These are phyloP conservation scores for Brachycybe producta DNA, from an alignment of 2,888 invertebrate genomes.

Conservation along the genomic window DNA sequence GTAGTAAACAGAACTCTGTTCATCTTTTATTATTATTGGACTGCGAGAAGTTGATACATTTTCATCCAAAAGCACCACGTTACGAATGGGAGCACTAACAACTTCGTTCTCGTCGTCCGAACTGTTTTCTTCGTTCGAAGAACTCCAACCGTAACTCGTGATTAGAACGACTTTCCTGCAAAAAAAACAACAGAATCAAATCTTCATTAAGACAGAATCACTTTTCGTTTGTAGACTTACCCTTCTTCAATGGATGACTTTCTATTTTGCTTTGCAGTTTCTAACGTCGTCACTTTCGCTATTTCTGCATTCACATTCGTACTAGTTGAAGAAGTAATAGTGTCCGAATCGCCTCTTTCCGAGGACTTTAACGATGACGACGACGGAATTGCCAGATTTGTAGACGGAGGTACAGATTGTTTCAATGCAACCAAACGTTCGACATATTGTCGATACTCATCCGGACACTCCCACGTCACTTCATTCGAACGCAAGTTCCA, in stretches of 20 bases:
- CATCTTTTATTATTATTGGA: too few species aligned
- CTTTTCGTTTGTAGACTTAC: slow-evolving; percentile 14
- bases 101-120: not conserved
- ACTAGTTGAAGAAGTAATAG: too few species aligned
- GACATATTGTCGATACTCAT: slow-evolving; percentile 32
- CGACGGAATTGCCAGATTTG: not conserved
- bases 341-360: too few species aligned
- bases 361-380: too few species aligned
- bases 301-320: too few species aligned
- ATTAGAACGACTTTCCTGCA: slow-evolving; percentile 21
- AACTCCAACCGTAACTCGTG: slow-evolving; percentile 20
- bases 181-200: not conserved
- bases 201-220: not conserved
- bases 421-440: not conserved
- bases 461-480: slow-evolving; percentile 50
- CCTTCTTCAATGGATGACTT: slow-evolving; percentile 16
- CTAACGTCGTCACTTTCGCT: too few species aligned
- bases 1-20: too few species aligned
- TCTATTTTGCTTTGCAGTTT: slow-evolving; percentile 11
- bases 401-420: slow-evolving; percentile 3
- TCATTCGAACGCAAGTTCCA: slow-evolving; percentile 50
- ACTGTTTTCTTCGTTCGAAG: slow-evolving; percentile 14
- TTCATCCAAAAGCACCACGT: too few species aligned
- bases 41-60: too few species aligned
- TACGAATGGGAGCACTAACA: not conserved